Evolutionary conservation across 2,888 invertebrate species (phyloP).

Genomic region (Drosophila stalkeri): DNA sequence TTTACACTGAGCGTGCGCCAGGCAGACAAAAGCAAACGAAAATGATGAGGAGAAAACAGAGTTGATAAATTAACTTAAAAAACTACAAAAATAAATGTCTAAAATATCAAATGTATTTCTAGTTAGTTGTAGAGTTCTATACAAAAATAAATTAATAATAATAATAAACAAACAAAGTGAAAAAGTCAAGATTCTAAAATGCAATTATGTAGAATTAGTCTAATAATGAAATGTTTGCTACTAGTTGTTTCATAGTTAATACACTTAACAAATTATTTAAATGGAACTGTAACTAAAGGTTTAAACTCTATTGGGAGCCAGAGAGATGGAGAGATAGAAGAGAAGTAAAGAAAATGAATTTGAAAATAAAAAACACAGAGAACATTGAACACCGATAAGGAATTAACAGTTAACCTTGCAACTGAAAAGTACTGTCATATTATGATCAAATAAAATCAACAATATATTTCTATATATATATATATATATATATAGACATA

Average conservation of each 20-base stretch:
- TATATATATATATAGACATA: slow-evolving; percentile 23
- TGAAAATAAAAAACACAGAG: slow-evolving; percentile 41
- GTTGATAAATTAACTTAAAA: slow-evolving; percentile 19
- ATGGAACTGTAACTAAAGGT: slow-evolving; percentile 49
- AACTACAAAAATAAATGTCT: slow-evolving; percentile 62
- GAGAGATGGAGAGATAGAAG: not conserved
- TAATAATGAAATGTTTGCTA: slow-evolving; percentile 67
- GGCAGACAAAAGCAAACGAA: slow-evolving; percentile 3
- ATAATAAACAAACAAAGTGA: slow-evolving; percentile 7
- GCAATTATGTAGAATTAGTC: slow-evolving; percentile 68
- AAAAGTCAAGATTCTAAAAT: slow-evolving; percentile 46
- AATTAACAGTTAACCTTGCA: slow-evolving; percentile 54
- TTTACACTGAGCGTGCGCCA: slow-evolving; percentile 17
- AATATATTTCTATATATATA: slow-evolving; percentile 40
- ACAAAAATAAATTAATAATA: not conserved
- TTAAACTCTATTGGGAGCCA: slow-evolving; percentile 35
- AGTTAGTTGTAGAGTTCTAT: slow-evolving; percentile 65
- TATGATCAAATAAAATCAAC: slow-evolving; percentile 48
- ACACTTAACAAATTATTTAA: slow-evolving; percentile 50
- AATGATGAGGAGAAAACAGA: not conserved
- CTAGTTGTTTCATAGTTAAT: slow-evolving; percentile 73
- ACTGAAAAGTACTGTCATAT: slow-evolving; percentile 55
- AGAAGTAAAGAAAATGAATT: slow-evolving; percentile 3
- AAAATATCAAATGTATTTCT: slow-evolving; percentile 66
- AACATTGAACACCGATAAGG: slow-evolving; percentile 74